A percentile compares a stretch with the other conserved stretches of the same genome.
These are phyloP conservation scores for Scaptomyza cyrtandrae DNA, from an alignment of 2,888 invertebrate species.

Conservation along the genomic window DNA sequence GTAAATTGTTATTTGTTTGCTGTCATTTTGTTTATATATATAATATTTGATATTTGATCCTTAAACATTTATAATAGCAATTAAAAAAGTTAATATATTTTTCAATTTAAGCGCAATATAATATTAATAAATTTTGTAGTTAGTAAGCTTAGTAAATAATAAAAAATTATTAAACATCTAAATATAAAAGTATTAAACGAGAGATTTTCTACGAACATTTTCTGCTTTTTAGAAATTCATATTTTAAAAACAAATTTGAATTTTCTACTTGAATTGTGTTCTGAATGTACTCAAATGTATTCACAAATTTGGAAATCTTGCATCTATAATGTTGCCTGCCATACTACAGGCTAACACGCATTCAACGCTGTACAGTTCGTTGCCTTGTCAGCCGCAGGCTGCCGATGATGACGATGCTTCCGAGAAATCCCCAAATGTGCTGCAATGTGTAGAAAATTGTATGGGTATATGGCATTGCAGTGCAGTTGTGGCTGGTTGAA, in stretches of 20 bases:
- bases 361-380: slow-evolving; percentile 36
- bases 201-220: too few relatives aligned
- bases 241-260: not conserved
- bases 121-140: too few relatives aligned
- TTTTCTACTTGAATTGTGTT: not conserved
- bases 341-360: slow-evolving; percentile 36
- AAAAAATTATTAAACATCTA: too few relatives aligned
- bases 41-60: too few relatives aligned
- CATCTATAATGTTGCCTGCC: slow-evolving; percentile 44
- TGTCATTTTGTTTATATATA: too few relatives aligned
- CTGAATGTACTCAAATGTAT: not conserved
- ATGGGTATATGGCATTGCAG: slow-evolving; percentile 36
- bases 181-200: too few relatives aligned
- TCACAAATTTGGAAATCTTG: slow-evolving; percentile 36
- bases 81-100: too few relatives aligned
- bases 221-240: not conserved
- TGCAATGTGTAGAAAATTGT: slow-evolving; percentile 50
- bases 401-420: slow-evolving; percentile 8
- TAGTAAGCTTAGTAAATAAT: too few relatives aligned
- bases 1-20: too few relatives aligned
- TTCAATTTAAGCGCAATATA: too few relatives aligned
- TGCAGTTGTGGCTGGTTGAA: slow-evolving; percentile 28
- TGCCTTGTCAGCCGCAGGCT: slow-evolving; percentile 38
- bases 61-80: too few relatives aligned
- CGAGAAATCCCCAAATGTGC: slow-evolving; percentile 42